Conservation (phyloP, 1,140 invertebrate species). For the Aricia agestis region DNA sequence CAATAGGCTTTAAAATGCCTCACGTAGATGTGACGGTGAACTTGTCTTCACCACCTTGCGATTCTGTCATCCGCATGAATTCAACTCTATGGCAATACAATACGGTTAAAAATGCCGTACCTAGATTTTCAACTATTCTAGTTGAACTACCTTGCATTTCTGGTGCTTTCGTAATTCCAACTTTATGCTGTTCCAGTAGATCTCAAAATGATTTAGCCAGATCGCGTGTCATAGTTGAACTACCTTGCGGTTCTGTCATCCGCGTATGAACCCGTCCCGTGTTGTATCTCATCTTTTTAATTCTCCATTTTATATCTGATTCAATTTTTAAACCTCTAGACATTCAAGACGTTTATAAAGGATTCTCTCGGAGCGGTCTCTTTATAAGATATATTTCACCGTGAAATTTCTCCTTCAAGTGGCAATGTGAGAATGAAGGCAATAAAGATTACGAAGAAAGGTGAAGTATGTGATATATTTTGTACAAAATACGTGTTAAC, state of each 20-base stretch:
- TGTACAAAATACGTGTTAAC: too few species aligned
- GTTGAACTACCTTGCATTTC: background rate
- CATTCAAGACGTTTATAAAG: slow-evolving; percentile 6
- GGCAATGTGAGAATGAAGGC: background rate
- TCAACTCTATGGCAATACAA: background rate
- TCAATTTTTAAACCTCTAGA: slow-evolving; percentile 16
- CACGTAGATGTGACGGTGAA: background rate
- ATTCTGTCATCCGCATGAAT: background rate
- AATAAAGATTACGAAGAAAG: background rate
- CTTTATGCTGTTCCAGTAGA: slow-evolving; percentile 16
- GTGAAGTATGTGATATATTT: background rate
- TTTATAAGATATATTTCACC: background rate
- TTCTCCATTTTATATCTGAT: slow-evolving; percentile 13
- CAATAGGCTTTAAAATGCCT: background rate
- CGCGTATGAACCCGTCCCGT: slow-evolving; percentile 23
- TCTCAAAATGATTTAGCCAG: slow-evolving; percentile 16
- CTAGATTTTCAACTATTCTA: background rate
- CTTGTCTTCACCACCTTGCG: background rate
- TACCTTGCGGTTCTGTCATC: slow-evolving; percentile 26
- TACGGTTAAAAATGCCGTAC: background rate
- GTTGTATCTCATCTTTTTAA: slow-evolving; percentile 7
- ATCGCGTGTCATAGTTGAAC: background rate
- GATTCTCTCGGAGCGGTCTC: background rate
- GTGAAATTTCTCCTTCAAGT: background rate
- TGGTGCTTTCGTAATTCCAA: background rate